Base-by-base conservation (phyloP, 2,113 vertebrate genomes). In the Petromus typicus region DNA sequence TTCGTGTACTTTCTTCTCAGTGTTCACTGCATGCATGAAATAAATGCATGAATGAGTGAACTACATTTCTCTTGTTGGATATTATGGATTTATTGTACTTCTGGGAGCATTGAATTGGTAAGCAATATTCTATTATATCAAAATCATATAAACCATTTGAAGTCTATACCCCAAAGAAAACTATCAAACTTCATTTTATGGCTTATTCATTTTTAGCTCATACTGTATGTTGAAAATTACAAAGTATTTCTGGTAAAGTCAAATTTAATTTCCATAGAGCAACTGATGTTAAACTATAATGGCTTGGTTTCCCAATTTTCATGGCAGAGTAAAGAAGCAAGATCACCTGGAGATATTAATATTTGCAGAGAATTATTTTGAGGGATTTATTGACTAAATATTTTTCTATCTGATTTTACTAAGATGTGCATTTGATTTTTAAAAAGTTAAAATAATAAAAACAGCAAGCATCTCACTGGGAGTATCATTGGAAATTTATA, bases 201-300 rank as follows among this genome's bases (percentile, higher is more conserved):
- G 7, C 54, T 91, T 86, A 4, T n/a, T 63, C 71, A 54, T 66
- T 91, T 40, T 79, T 90, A 83, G 75, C 7, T 14, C 78, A 17
- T 32, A 75, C 12, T 86, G 2, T 61, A 76, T 48, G 30, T 86
- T 2, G 20, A 30, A 59, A n/a, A 78, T 97, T 67, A 48, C 43
- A 78, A 67, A 7, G 40, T 34, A 67, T 91, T 95, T 92, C 51
- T 91, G 14, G n/a, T 51, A 27, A 81, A 86, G 18, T 34, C 18
- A 76, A 96, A 71, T 66, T 79, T 81, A 93, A 87, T 84, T 91
- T 94, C 56, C 82, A 83, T 34, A 56, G 40, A 64, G 8, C 45
- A 54, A 48, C 30, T 64, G 61, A 86, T 25, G 5, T 71, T 78
- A 86, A 78, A 73, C 27, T 25, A 11, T 0, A 45, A 2, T 51